Evolutionary conservation across 2,888 invertebrate genomes (phyloP).

Genomic region (Hermodice carunculata): DNA sequence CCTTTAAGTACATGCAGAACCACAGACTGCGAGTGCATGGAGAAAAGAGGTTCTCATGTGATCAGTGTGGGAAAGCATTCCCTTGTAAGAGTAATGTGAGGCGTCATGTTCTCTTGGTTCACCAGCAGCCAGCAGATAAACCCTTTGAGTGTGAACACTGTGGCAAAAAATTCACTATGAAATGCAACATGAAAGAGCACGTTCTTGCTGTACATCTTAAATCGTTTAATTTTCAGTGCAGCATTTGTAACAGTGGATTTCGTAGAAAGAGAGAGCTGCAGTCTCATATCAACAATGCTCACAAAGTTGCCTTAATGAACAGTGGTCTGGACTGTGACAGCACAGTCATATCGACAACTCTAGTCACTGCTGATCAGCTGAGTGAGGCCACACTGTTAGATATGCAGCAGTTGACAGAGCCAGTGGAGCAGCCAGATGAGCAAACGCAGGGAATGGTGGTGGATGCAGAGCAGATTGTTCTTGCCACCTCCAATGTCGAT

Average conservation of each 20-base stretch:
- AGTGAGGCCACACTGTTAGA: no score
- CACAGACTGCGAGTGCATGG: conserved; percentile 16
- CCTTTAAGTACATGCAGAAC: conserved; percentile 13
- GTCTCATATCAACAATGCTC: not conserved
- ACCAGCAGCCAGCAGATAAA: conserved; percentile 11
- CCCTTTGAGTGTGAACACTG: conserved; percentile 7
- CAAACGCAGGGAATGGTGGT: not conserved
- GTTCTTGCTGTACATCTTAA: conserved; percentile 10
- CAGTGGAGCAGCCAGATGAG: not conserved
- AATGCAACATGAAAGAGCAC: conserved; percentile 14
- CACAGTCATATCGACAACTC: no score
- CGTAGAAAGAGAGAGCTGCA: conserved; percentile 8
- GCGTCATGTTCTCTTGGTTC: conserved; percentile 8
- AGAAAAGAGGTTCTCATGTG: not conserved
- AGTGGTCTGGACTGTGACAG: no score
- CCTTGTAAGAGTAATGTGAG: not conserved
- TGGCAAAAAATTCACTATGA: conserved; percentile 9
- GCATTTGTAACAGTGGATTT: conserved; percentile 7
- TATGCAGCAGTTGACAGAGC: not conserved
- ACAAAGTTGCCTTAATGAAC: not conserved
- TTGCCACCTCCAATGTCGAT: no score
- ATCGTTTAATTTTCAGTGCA: not conserved
- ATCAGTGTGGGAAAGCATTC: conserved; percentile 6
- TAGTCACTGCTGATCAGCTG: no score
- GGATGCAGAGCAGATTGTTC: not conserved